Evolutionary conservation across 2,113 vertebrate species (phyloP).

Genomic region (Lophius piscatorius): DNA sequence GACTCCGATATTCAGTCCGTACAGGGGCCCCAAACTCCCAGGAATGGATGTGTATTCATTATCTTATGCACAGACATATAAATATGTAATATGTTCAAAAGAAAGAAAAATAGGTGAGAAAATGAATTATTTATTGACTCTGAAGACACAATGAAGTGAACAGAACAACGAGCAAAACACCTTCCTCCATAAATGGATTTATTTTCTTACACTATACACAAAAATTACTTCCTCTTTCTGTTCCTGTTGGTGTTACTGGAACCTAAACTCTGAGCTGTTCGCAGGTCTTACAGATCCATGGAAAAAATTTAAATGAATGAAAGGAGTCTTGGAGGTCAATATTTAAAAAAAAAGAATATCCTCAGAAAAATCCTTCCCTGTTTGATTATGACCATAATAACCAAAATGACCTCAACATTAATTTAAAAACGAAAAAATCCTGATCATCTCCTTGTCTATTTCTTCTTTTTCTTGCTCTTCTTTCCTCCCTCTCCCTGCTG

Average conservation of each 20-base stretch:
- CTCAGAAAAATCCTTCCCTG: neutral
- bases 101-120: neutral
- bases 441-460: conserved; percentile 59
- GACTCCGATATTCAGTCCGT: no score
- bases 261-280: neutral
- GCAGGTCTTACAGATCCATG: neutral
- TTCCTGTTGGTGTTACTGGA: no score
- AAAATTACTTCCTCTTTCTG: neutral
- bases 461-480: conserved; percentile 99
- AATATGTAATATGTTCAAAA: no score
- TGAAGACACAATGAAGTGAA: neutral
- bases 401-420: neutral
- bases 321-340: neutral
- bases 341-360: neutral
- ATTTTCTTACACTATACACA: neutral
- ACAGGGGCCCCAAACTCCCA: no score
- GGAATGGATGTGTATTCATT: no score
- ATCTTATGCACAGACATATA: no score
- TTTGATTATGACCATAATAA: neutral
- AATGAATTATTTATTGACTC: conserved; percentile 2
- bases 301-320: no score
- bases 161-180: no score
- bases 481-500: conserved; percentile 94
- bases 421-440: neutral
- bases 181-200: no score